A percentile compares a stretch with the other conserved stretches of the same genome.
These are phyloP conservation scores for Oophaga pumilio DNA, from an alignment of 2,113 vertebrate species.

Conservation along the genomic window DNA sequence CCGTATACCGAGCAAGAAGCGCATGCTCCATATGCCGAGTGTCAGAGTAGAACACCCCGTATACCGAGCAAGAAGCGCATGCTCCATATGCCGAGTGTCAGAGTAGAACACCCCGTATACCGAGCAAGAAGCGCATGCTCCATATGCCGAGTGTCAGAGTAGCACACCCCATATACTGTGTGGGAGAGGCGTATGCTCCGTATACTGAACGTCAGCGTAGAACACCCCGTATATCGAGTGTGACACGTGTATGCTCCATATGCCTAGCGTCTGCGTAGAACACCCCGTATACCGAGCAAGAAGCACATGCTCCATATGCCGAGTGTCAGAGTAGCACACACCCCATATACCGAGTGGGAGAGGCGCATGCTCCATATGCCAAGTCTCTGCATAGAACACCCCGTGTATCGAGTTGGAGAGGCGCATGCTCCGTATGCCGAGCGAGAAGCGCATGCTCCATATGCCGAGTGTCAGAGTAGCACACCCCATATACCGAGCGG, in stretches of 20 bases:
- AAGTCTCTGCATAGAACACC: neutral
- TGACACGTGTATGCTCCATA: neutral
- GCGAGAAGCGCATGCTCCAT: neutral
- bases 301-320: neutral
- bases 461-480: neutral
- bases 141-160: neutral
- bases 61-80: neutral
- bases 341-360: neutral
- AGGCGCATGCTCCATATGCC: neutral
- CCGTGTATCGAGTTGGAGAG: neutral
- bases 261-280: neutral
- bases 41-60: neutral
- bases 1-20: neutral
- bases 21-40: neutral
- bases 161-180: neutral
- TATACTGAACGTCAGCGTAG: neutral
- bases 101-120: neutral
- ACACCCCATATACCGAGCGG: neutral
- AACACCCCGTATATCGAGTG: neutral
- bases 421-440: neutral
- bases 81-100: neutral
- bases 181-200: neutral
- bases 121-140: neutral
- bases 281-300: neutral
- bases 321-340: neutral